phyloP scores from a whole-genome alignment of 2,888 invertebrate genomes.

The Mesorhabditis spiculigera region DNA sequence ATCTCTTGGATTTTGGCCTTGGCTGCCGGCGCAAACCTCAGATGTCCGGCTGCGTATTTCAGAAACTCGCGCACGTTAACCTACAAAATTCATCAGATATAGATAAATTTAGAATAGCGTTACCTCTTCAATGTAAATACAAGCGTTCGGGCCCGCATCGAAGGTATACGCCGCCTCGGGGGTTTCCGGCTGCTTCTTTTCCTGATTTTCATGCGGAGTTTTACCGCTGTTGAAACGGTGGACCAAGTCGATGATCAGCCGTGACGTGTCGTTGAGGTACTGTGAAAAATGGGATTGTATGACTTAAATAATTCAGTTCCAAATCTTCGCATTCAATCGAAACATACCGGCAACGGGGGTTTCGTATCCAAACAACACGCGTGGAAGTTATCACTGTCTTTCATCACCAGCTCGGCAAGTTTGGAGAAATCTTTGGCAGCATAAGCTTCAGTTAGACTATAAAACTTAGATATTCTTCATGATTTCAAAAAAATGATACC shows the following conservation, averaged over 20 bases:
- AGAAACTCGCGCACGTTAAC: too few species aligned
- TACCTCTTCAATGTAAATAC: constrained; percentile 31
- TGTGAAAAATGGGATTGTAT: constrained; percentile 47
- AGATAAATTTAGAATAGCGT: too few species aligned
- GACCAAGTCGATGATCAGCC: constrained; percentile 74
- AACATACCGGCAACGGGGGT: constrained; percentile 73
- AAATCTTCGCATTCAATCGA: too few species aligned
- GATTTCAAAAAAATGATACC: too few species aligned
- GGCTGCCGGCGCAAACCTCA: too few species aligned
- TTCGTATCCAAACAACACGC: constrained; percentile 86
- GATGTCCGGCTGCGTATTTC: too few species aligned
- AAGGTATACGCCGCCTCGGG: constrained; percentile 85
- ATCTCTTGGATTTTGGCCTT: too few species aligned
- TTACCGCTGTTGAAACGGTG: constrained; percentile 82
- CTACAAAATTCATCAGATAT: too few species aligned
- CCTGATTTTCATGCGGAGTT: too few species aligned
- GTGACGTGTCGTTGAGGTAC: constrained; percentile 86
- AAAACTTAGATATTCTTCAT: too few species aligned
- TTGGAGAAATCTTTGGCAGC: constrained; percentile 73
- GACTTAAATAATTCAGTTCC: too few species aligned
- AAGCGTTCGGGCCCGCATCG: constrained; percentile 71
- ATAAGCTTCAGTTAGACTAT: too few species aligned
- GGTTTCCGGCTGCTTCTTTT: constrained; percentile 6
- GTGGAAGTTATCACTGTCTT: constrained; percentile 94
- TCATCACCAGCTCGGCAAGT: constrained; percentile 90